A percentile compares a stretch with the other conserved stretches of the same genome.
Evolutionary conservation across 2,888 invertebrate species (phyloP).

Genomic region (Proisotoma minuta): DNA sequence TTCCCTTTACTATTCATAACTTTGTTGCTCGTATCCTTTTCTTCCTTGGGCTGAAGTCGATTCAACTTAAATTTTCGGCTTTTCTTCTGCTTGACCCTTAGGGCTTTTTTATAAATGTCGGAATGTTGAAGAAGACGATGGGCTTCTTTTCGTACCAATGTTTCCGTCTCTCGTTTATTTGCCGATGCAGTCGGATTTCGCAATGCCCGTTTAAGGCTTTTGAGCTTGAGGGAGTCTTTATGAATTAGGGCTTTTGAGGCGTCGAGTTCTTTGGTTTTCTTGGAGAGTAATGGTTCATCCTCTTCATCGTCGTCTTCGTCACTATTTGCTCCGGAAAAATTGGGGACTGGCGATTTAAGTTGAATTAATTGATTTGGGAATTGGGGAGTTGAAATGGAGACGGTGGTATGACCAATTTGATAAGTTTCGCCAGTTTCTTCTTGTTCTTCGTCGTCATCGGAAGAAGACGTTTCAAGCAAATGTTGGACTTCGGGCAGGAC

Average conservation of each 20-base stretch:
- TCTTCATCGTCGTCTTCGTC: constrained; percentile 18
- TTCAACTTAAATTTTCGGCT: constrained; percentile 35
- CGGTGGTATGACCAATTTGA: constrained; percentile 39
- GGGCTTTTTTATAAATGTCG: constrained; percentile 40
- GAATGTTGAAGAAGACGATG: constrained; percentile 40
- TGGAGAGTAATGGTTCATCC: not conserved
- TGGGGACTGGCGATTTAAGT: constrained; percentile 6
- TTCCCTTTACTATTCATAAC: not conserved
- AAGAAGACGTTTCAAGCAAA: constrained; percentile 14
- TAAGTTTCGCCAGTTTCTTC: constrained; percentile 29
- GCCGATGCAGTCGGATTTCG: not conserved
- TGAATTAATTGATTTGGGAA: constrained; percentile 18
- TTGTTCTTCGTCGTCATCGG: constrained; percentile 3
- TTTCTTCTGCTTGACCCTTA: constrained; percentile 38
- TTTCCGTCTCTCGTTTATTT: constrained; percentile 15
- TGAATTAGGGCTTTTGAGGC: not conserved
- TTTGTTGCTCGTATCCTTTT: not conserved
- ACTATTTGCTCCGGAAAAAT: not conserved
- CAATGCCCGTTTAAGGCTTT: not conserved
- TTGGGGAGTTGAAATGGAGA: constrained; percentile 40
- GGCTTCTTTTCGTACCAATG: constrained; percentile 30
- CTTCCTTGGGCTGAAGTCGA: constrained; percentile 18
- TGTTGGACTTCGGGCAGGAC: constrained; percentile 45
- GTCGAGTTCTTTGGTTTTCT: not conserved
- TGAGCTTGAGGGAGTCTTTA: not conserved